Evolutionary conservation across 2,888 invertebrate genomes (phyloP).

Genomic region (Alsophila aescularia): DNA sequence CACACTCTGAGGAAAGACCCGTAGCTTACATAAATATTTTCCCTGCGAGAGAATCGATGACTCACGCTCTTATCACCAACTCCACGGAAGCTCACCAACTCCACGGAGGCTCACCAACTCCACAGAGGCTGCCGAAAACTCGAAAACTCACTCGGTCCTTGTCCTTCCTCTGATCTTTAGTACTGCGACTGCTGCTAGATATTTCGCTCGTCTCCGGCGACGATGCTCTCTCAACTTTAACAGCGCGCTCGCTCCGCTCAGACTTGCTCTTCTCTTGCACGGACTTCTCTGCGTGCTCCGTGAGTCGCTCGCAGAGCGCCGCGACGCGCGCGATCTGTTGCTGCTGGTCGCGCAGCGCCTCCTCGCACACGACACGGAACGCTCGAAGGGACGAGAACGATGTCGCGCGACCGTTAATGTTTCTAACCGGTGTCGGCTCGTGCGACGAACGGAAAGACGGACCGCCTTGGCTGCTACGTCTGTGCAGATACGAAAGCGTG

Average conservation of each 20-base stretch:
- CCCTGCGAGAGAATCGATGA: too few relatives aligned
- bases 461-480: constrained; percentile 27
- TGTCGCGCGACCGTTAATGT: constrained; percentile 24
- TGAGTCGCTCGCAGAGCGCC: constrained; percentile 63
- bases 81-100: too few relatives aligned
- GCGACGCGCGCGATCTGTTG: constrained; percentile 64
- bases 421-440: constrained; percentile 20
- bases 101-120: too few relatives aligned
- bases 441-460: constrained; percentile 27
- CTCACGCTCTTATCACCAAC: too few relatives aligned
- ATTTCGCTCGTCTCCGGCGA: constrained; percentile 50
- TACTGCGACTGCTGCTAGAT: constrained; percentile 54
- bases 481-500: too few relatives aligned
- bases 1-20: too few relatives aligned
- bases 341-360: constrained; percentile 66
- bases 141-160: constrained; percentile 45
- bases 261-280: neutral
- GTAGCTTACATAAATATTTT: too few relatives aligned
- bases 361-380: constrained; percentile 61
- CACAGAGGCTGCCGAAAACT: too few relatives aligned
- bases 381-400: constrained; percentile 48
- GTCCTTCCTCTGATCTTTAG: constrained; percentile 47
- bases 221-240: constrained; percentile 1
- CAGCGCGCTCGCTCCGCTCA: neutral
- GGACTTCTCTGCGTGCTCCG: constrained; percentile 34